phyloP scores from a whole-genome alignment of 2,888 invertebrate species.

The Lacanobia wlatinum region DNA sequence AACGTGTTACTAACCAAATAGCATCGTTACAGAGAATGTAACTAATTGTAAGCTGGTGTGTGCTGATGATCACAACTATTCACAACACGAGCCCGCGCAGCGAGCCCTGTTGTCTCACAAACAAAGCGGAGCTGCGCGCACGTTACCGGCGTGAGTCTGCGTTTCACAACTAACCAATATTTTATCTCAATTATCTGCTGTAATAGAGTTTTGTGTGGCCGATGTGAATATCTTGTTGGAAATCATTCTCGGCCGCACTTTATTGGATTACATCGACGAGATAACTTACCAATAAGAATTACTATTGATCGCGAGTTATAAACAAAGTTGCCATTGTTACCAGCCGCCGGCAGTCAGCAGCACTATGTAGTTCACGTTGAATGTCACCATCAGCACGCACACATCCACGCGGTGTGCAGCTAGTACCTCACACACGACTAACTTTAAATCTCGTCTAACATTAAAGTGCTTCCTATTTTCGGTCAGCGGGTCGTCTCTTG shows the following conservation, averaged over 20 bases:
- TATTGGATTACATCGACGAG: slow-evolving; percentile 51
- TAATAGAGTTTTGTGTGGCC: slow-evolving; percentile 50
- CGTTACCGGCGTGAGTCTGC: slow-evolving; percentile 59
- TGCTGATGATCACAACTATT: neutral
- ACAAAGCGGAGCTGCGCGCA: slow-evolving; percentile 51
- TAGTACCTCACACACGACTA: no score
- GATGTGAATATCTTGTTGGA: slow-evolving; percentile 56
- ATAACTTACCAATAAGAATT: slow-evolving; percentile 45
- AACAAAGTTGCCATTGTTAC: neutral
- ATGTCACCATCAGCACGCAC: slow-evolving; percentile 6
- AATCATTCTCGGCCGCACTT: slow-evolving; percentile 48
- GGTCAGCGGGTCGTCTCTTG: no score
- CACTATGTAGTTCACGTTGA: neutral
- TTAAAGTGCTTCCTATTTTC: no score
- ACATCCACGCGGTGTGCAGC: neutral
- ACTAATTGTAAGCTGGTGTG: neutral
- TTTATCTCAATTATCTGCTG: slow-evolving; percentile 63
- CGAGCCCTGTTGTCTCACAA: slow-evolving; percentile 18
- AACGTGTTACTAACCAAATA: neutral
- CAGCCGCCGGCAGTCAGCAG: neutral
- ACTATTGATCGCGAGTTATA: neutral
- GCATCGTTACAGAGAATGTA: neutral
- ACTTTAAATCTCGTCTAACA: no score
- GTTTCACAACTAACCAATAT: slow-evolving; percentile 61
- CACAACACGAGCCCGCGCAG: slow-evolving; percentile 6